These are phyloP conservation scores for Lasioglossum zephyrum DNA, from an alignment of 2,888 invertebrate species.

Conservation along the genomic window DNA sequence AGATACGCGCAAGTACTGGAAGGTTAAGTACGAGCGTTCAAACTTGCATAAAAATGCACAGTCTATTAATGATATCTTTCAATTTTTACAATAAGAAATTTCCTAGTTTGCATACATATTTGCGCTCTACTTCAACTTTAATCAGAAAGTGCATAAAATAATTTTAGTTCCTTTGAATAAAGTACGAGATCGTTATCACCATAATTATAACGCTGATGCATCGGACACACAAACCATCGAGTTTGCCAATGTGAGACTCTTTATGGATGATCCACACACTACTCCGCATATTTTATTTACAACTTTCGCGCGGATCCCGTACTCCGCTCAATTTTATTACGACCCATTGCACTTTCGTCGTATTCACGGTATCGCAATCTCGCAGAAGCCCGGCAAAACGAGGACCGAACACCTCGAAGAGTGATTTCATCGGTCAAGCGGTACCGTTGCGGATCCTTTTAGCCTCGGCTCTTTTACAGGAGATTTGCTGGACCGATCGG, in stretches of 20 bases:
- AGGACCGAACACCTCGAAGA: constrained; percentile 12
- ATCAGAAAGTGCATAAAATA: background rate
- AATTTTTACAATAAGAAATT: too few relatives aligned
- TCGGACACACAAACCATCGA: background rate
- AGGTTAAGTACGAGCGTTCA: too few relatives aligned
- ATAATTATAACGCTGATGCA: background rate
- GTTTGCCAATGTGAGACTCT: background rate
- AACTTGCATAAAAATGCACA: too few relatives aligned
- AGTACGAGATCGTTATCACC: background rate
- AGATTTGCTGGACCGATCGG: constrained; percentile 50
- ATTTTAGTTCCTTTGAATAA: background rate
- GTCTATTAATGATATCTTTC: too few relatives aligned
- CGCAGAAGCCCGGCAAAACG: background rate
- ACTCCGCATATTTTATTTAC: background rate
- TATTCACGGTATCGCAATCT: background rate
- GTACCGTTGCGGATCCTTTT: constrained; percentile 31
- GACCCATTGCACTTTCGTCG: background rate
- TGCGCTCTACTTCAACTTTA: background rate
- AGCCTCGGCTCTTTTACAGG: constrained; percentile 36
- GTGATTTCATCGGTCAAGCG: constrained; percentile 42
- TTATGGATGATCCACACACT: background rate
- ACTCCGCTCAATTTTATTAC: background rate
- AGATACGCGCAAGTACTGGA: too few relatives aligned
- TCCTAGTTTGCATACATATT: background rate
- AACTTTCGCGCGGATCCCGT: background rate